Evolutionary conservation across 2,888 invertebrate species (phyloP).

Genomic region (Mechanitis mazaeus): DNA sequence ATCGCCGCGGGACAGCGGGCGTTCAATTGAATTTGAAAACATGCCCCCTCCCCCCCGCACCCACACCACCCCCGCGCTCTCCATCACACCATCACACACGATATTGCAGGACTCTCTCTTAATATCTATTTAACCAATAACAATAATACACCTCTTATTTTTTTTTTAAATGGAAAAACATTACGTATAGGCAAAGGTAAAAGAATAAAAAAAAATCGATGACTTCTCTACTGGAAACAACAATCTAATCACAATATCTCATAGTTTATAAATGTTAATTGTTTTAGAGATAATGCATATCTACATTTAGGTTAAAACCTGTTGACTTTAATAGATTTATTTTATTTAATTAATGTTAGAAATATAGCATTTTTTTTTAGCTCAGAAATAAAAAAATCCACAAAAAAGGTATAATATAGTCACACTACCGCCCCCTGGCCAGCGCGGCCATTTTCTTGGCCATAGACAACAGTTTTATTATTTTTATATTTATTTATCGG

Average conservation of each 20-base stretch:
- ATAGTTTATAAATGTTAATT: no score
- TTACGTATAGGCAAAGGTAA: no score
- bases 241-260: no score
- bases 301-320: no score
- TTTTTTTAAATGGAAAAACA: neutral
- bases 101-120: conserved; percentile 1
- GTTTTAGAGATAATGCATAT: no score
- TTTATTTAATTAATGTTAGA: no score
- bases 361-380: no score
- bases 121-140: neutral
- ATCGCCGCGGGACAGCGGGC: conserved; percentile 69
- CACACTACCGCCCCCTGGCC: conserved; percentile 53
- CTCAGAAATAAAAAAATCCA: neutral
- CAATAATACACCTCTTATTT: neutral
- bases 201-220: no score
- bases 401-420: conserved; percentile 35
- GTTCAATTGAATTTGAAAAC: conserved; percentile 75
- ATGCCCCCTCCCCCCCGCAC: conserved; percentile 42
- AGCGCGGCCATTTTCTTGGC: conserved; percentile 68
- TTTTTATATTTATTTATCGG: conserved; percentile 75
- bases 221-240: no score
- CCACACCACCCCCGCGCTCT: conserved; percentile 27
- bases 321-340: no score
- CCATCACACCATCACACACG: conserved; percentile 7
- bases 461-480: conserved; percentile 75